Evolutionary conservation across 2,888 invertebrate genomes (phyloP), one percentile per base, ranked within the genome.

Genomic region (Ophion slaviceki): DNA sequence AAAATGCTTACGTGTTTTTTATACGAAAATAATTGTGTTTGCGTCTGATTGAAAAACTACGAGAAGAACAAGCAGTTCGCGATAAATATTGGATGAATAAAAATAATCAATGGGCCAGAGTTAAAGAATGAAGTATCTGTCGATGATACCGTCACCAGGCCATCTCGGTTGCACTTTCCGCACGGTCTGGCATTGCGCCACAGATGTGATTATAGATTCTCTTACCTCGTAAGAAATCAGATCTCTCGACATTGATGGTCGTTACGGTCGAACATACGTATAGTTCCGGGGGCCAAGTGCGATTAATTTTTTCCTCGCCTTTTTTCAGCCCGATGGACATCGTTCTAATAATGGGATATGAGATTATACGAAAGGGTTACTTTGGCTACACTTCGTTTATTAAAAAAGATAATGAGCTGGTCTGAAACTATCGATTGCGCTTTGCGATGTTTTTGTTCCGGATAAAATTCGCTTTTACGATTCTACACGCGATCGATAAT

Each of bases 401-500:
- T 14, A 53, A 17, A 53, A 53, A 14, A 53, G 53, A 53, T 17
- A 53, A 53, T 17, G 53, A 53, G 14, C 14, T 53, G 17, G 14
- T 14, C 5, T 17, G 14, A 14, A 17, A 17, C 4, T 53, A 53
- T 53, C 53, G 17, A 53, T 53, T 2, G 4, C 53, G 14, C 53
- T 53, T 17, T 53, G 5, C 14, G 17, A 17, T 53, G 8, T 47
- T 47, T 47, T 53, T 53, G 0, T 17, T 53, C 59, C 75, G 75
- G 53, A 61, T 61, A 32, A 75, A 81, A 45, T 70, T 32, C 36
- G 7, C 20, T 28, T 14, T 4, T 47, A 32, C 32, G 70, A 64
- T 53, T 70, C 17, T 68, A 24, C 62, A n/a, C 24, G 53, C 75
- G 40, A 66, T 76, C 81, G 76, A 82, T 82, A 76, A 76, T 40